phyloP scores from a whole-genome alignment of 2,113 vertebrate species.

The Accipiter cooperii region DNA sequence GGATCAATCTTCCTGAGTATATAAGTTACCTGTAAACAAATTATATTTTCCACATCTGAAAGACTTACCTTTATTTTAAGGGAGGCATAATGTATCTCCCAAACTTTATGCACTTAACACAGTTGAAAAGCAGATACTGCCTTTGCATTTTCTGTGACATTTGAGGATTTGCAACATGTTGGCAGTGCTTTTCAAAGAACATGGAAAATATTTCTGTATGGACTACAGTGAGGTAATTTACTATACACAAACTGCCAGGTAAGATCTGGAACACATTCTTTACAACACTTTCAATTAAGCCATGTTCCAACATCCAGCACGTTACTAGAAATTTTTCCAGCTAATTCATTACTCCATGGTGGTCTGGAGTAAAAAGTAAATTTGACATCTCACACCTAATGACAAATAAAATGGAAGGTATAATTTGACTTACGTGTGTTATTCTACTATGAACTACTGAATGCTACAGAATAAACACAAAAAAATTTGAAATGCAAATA shows the following conservation, averaged over 20 bases:
- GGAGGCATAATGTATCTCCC: not conserved
- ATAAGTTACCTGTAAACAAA: not conserved
- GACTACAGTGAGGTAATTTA: not conserved
- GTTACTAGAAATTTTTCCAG: not conserved
- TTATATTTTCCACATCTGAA: not conserved
- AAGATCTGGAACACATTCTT: not conserved
- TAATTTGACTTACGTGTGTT: not conserved
- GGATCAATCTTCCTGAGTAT: not conserved
- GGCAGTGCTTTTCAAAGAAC: not conserved
- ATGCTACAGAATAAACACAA: not conserved
- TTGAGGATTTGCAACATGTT: not conserved
- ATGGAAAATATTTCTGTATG: not conserved
- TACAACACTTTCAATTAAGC: not conserved
- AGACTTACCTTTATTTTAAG: not conserved
- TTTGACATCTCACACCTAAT: not conserved
- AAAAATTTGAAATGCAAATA: not conserved
- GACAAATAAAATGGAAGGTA: not conserved
- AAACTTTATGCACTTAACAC: not conserved
- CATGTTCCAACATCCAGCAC: not conserved
- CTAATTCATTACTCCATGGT: not conserved
- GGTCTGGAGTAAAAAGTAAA: not conserved
- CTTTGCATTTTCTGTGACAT: not conserved
- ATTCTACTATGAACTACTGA: not conserved
- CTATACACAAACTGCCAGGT: not conserved
- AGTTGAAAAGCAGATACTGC: not conserved